phyloP scores from a whole-genome alignment of 1,140 invertebrate species.

The Zaprionus kolodkinae region DNA sequence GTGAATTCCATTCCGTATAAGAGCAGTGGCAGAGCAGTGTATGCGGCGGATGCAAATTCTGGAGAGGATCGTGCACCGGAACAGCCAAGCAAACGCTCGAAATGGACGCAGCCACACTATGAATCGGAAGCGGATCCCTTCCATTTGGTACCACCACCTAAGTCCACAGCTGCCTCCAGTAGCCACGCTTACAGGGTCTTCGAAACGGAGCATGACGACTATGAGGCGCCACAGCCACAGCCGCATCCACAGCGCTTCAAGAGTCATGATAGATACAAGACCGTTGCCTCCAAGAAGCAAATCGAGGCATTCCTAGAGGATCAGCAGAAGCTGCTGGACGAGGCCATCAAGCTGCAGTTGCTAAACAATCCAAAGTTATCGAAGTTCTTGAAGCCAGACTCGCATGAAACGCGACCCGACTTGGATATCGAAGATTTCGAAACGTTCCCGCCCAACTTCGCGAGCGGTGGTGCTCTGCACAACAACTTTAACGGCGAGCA shows the following conservation, averaged over 20 bases:
- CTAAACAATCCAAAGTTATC: constrained; percentile 75
- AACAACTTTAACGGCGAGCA: constrained; percentile 48
- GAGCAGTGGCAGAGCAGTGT: constrained; percentile 34
- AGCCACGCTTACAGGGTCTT: constrained; percentile 69
- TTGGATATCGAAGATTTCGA: constrained; percentile 71
- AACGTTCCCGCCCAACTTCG: constrained; percentile 63
- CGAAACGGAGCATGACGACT: constrained; percentile 72
- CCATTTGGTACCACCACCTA: constrained; percentile 71
- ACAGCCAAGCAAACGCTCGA: constrained; percentile 54
- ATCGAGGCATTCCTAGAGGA: constrained; percentile 78
- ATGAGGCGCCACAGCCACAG: constrained; percentile 44
- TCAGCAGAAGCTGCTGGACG: constrained; percentile 74
- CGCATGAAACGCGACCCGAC: constrained; percentile 65
- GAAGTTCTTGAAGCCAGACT: constrained; percentile 69
- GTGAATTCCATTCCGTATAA: constrained; percentile 52
- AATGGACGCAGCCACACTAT: constrained; percentile 63
- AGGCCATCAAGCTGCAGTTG: constrained; percentile 74
- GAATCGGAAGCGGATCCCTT: constrained; percentile 71
- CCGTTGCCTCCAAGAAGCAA: constrained; percentile 79
- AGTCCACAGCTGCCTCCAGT: constrained; percentile 49
- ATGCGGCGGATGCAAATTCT: constrained; percentile 46
- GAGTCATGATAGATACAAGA: constrained; percentile 69
- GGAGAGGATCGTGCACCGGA: constrained; percentile 39
- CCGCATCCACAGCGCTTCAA: constrained; percentile 20
- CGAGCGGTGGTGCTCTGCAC: constrained; percentile 52